Base-by-base conservation (phyloP, 2,888 invertebrate species). In the Stenolophus ochropezus region DNA sequence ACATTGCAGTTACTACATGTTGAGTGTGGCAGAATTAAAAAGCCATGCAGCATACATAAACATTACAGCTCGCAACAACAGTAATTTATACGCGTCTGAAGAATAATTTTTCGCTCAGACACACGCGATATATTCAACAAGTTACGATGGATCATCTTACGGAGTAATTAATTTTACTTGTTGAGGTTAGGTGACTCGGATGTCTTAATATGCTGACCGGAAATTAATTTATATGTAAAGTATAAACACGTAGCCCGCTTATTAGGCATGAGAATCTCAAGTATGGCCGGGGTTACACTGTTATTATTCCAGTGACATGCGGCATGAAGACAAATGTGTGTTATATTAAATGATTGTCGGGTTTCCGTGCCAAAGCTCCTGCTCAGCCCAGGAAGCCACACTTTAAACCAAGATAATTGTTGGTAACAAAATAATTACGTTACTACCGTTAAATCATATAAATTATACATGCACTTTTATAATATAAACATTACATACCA, bases 261-360 rank as follows among this genome's bases (percentile, higher is more conserved):
- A 75, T 75, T 75, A 75, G 53, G n/a, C 73, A 75, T 75, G 75
- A 25, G 75, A 75, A 75, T 75, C 53, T 75, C n/a, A 27, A 75
- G 53, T 75, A 75, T 69, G 65, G 18, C 33, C 16, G 65, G 65
- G 65, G 65, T 69, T 69, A 69, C 47, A 75, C 53, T 75, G 75
- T 75, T 51, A 53, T 53, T 75, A 75, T 53, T 49, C 27, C 75
- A 75, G 53, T 78, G 78, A 51, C 69, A 69, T 42, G 51, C 49
- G 49, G 20, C 47, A 78, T 61, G 69, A 78, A 78, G 78, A 78
- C 69, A 78, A 78, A 78, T 78, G 78, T 78, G 49, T 69, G 27
- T 78, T 78, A 78, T 78, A 78, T 78, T 78, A 56, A 78, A 78
- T 78, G 78, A 78, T 78, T 78, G 53, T 11, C 16, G 23, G 73